Base-by-base conservation (phyloP, 2,888 invertebrate genomes). In the Idaea biselata region DNA sequence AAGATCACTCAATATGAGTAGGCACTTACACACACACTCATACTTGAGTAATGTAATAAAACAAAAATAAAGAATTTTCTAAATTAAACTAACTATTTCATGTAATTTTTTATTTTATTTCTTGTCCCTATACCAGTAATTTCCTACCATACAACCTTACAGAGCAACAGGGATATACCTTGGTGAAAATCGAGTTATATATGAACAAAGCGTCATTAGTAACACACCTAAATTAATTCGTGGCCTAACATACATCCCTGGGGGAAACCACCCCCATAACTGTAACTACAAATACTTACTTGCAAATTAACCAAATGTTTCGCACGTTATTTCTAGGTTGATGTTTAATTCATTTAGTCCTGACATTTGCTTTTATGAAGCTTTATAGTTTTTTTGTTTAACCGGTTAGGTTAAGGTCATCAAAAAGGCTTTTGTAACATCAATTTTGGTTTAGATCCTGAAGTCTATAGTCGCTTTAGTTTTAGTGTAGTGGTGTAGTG, bases 371-470 rank as follows among this genome's bases (percentile, higher is more conserved):
- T 44, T 44, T 44, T 6, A 44, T 44, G 44, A 14, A 44, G 44
- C 44, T 44, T 44, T 8, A 44, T 2, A 44, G 44, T 32, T 16
- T 58, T 53, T 58, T 55, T 31, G n/a, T 18, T 55, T 25, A 63
- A 64, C 63, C 58, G 59, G 63, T 64, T 64, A 58, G 55, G 53
- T 58, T 31, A 59, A 56, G 31, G 44, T 44, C 44, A 44, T 44
- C 44, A 44, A 44, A 44, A 44, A 44, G 44, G 44, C 44, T 44
- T 44, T 60, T 63, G 54, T 60, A 55, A 56, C 18, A 60, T 60
- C 63, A 63, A 58, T 18, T 33, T 25, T n/a, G 32, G 58, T 18
- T 63, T 44, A 53, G 58, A 58, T 18, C 33, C 44, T n/a, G 25
- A 25, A 57, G 6, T 18, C n/a, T 17, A 33, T 14, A 55, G 32